Evolutionary conservation across 2,888 invertebrate species (phyloP).

Genomic region (Margaritifera margaritifera): DNA sequence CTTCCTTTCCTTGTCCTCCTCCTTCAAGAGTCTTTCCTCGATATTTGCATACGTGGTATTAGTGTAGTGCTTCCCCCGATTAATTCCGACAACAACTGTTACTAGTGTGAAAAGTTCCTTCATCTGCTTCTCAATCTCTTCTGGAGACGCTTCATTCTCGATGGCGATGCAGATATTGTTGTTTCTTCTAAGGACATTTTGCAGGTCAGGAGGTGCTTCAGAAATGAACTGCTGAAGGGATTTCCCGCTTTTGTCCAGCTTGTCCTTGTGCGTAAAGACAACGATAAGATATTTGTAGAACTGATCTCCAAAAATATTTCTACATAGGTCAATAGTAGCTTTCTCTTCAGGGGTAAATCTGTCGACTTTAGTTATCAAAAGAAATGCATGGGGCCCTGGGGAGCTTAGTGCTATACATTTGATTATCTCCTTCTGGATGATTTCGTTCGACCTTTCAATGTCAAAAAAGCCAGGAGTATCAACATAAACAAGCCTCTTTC

Average conservation of each 20-base stretch:
- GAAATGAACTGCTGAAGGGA: too few species aligned
- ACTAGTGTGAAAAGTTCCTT: too few species aligned
- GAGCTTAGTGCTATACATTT: constrained; percentile 12
- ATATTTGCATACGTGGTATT: too few species aligned
- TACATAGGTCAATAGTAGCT: constrained; percentile 13
- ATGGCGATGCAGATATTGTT: too few species aligned
- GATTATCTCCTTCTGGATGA: constrained; percentile 13
- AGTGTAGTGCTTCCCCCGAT: too few species aligned
- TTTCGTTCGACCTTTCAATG: constrained; percentile 7
- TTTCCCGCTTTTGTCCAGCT: neutral
- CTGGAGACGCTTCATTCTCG: too few species aligned
- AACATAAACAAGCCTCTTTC: constrained; percentile 10
- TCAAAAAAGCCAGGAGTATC: constrained; percentile 27
- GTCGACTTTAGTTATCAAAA: constrained; percentile 13
- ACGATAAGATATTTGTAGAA: constrained; percentile 15
- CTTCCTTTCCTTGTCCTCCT: too few species aligned
- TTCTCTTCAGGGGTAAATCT: constrained; percentile 19
- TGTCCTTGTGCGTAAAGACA: constrained; percentile 15
- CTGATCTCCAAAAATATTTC: constrained; percentile 10
- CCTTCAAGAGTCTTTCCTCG: too few species aligned
- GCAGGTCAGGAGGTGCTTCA: too few species aligned
- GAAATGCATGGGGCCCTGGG: constrained; percentile 18
- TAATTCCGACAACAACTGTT: too few species aligned
- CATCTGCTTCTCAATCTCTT: too few species aligned
- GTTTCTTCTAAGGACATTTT: too few species aligned